Base-by-base conservation (phyloP, 1,140 invertebrate genomes). In the Pristionchus pacificus region DNA sequence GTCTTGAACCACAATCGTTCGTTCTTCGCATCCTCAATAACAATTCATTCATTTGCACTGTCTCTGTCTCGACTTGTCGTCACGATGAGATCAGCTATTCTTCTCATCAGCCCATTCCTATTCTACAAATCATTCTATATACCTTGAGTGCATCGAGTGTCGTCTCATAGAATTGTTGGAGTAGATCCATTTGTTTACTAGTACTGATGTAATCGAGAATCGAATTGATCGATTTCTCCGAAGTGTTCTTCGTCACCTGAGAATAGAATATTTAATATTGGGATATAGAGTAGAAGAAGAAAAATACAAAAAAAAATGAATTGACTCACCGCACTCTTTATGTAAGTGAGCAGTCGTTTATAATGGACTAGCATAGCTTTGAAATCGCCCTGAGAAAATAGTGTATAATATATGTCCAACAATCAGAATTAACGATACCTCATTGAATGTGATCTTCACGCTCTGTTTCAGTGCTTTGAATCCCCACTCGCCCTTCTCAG, bases 391-490 rank as follows among this genome's bases (percentile, higher is more conserved):
- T 96, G 82, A 31, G 88, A 87, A 69, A 62, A 24, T 57, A 67
- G 27, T 59, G 29, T 27, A 59, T 61, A 19, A 19, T 75, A 28
- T 55, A 24, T 1, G 57, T 55, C 29, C 60, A 71, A 68, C 57
- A 33, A 65, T 30, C 29, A 55, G 68, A 49, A 49, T 49, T 6
- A 6, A 49, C 25, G n/a, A 14, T 30, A 95, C 93, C 88, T 98
- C 85, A 89, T 93, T 94, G 85, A 98, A 99, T 85, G 98, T 97
- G 66, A 99, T 98, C 88, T 99, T 99, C 60, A 99, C 97, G 95
- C 99, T 99, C 85, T 99, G 97, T 85, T 99, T 99, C 0, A 99
- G 87, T n/a, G 97, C 96, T 88, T 98, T 98, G 83, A 99, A 99
- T 0, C 97, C 97, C 96, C 96, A 99, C 88, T 99, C 97, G 61